Evolutionary conservation across 2,113 vertebrate species (phyloP).

Genomic region (Podocnemis expansa): DNA sequence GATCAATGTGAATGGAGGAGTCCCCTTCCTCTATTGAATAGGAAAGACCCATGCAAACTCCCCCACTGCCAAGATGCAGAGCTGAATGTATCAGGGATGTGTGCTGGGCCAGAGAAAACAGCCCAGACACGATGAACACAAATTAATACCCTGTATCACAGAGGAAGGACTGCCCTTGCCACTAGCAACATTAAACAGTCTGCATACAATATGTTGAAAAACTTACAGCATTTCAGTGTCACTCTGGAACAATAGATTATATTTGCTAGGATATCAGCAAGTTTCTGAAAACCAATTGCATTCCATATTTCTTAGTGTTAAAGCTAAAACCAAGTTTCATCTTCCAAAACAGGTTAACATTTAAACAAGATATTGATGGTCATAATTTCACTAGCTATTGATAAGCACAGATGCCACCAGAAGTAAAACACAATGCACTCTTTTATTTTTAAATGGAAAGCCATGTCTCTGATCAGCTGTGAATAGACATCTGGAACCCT

Average conservation of each 20-base stretch:
- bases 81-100: background rate
- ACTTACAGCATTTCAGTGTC: background rate
- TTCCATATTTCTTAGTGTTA: background rate
- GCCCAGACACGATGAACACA: background rate
- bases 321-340: background rate
- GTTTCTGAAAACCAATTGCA: background rate
- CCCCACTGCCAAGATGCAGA: too few species aligned
- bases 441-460: background rate
- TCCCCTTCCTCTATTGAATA: background rate
- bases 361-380: background rate
- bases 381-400: background rate
- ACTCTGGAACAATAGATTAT: background rate
- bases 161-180: background rate
- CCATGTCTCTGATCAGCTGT: background rate
- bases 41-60: background rate
- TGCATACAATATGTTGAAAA: background rate
- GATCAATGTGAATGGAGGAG: background rate
- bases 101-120: background rate
- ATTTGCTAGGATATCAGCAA: background rate
- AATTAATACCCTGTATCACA: background rate
- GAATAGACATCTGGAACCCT: background rate
- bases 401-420: background rate
- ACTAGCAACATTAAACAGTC: background rate
- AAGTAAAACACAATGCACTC: background rate
- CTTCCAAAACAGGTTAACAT: background rate